A percentile compares a stretch with the other conserved stretches of the same genome.
Conservation (phyloP, 1,140 invertebrate species). For the Rhyzopertha dominica region DNA sequence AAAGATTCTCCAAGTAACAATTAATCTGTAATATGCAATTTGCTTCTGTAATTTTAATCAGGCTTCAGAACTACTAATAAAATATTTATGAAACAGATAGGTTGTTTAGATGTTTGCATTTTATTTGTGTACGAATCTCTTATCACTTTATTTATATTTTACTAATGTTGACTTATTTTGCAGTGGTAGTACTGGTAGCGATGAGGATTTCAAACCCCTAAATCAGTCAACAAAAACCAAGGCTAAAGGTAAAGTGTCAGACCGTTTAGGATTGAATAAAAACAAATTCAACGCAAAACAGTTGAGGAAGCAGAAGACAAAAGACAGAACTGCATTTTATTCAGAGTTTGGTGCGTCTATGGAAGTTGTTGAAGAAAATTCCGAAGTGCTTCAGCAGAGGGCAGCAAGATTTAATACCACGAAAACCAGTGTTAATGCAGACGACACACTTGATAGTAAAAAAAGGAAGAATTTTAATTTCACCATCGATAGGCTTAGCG, state of each 20-base stretch:
- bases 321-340: conserved; percentile 62
- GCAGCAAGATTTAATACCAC: conserved; percentile 72
- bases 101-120: no score
- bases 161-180: no score
- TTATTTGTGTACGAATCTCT: no score
- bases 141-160: no score
- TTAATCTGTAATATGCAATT: no score
- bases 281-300: conserved; percentile 41
- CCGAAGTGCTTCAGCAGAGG: conserved; percentile 73
- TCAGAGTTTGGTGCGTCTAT: conserved; percentile 59
- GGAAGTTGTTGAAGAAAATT: conserved; percentile 60
- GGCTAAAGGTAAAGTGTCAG: conserved; percentile 45
- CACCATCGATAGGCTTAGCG: conserved; percentile 49
- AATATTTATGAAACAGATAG: no score
- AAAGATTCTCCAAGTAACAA: no score
- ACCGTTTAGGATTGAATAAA: conserved; percentile 38
- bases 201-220: conserved; percentile 41
- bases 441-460: conserved; percentile 5
- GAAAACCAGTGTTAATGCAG: conserved; percentile 12
- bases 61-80: no score
- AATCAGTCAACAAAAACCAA: conserved; percentile 48
- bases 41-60: no score
- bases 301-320: conserved; percentile 53
- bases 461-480: conserved; percentile 27
- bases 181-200: conserved; percentile 40